Percentiles rank a stretch among this genome's conserved stretches.
These are phyloP conservation scores for Sinosuthora webbiana DNA, from an alignment of 2,113 vertebrate species.

Conservation along the genomic window DNA sequence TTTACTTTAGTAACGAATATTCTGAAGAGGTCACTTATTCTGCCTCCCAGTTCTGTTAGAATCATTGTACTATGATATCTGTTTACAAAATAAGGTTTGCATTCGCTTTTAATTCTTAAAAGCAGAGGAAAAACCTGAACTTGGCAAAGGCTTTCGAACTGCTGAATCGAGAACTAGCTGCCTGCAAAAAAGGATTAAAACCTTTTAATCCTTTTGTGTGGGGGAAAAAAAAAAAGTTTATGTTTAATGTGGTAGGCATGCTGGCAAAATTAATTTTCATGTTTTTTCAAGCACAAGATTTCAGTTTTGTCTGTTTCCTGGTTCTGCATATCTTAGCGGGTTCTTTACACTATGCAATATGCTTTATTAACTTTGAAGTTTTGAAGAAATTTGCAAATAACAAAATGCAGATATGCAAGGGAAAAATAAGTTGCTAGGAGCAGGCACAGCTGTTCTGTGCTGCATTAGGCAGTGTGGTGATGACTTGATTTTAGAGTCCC, in stretches of 20 bases:
- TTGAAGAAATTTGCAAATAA: slow-evolving; percentile 30
- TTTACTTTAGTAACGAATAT: slow-evolving; percentile 3
- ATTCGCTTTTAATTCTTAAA: slow-evolving; percentile 41
- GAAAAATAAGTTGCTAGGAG: neutral
- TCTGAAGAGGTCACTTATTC: slow-evolving; percentile 7
- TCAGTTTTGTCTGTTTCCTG: slow-evolving; percentile 32
- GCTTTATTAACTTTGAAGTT: slow-evolving; percentile 43
- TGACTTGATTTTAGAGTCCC: neutral
- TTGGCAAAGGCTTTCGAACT: slow-evolving; percentile 55
- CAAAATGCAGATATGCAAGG: neutral
- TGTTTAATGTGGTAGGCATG: slow-evolving; percentile 62
- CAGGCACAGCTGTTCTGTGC: neutral
- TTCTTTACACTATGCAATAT: neutral
- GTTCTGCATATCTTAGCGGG: neutral
- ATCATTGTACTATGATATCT: neutral
- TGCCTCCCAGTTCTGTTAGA: slow-evolving; percentile 10
- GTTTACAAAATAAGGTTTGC: slow-evolving; percentile 50
- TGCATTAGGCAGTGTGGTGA: neutral
- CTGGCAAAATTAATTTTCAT: slow-evolving; percentile 68
- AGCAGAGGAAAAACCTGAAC: slow-evolving; percentile 22
- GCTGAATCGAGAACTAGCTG: slow-evolving; percentile 49
- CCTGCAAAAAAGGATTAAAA: slow-evolving; percentile 62
- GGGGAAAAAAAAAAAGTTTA: slow-evolving; percentile 3
- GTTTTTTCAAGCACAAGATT: slow-evolving; percentile 61
- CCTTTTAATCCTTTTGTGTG: slow-evolving; percentile 62